These are phyloP conservation scores for Lutjanus erythropterus DNA, from an alignment of 2,113 vertebrate species.

Conservation along the genomic window DNA sequence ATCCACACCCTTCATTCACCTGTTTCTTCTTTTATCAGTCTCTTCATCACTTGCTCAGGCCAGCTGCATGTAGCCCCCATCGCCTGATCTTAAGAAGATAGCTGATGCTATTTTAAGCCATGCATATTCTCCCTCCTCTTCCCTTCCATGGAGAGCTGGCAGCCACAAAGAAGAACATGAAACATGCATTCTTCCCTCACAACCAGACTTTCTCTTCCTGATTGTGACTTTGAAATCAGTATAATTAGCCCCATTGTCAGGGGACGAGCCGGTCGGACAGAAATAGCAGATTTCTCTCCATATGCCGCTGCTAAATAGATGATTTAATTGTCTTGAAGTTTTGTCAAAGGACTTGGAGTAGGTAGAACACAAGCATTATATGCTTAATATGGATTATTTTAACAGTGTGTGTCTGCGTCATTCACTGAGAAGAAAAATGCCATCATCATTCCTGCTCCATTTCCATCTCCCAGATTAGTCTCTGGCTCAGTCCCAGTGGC, in stretches of 20 bases:
- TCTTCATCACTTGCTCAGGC: conserved; percentile 46
- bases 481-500: conserved; percentile 2
- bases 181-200: conserved; percentile 67
- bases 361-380: background rate
- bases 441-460: background rate
- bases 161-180: conserved; percentile 71
- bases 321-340: conserved; percentile 65
- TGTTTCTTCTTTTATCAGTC: conserved; percentile 57
- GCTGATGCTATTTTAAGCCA: conserved; percentile 81
- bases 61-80: conserved; percentile 54
- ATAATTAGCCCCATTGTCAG: conserved; percentile 73
- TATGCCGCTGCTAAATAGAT: conserved; percentile 63
- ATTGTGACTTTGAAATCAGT: conserved; percentile 78
- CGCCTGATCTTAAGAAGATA: conserved; percentile 73
- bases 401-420: conserved; percentile 21
- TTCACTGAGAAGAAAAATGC: conserved; percentile 25
- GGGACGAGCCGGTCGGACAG: conserved; percentile 60
- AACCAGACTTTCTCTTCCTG: conserved; percentile 60
- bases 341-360: conserved; percentile 40
- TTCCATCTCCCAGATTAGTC: conserved; percentile 24
- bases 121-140: conserved; percentile 57
- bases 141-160: conserved; percentile 51
- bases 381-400: background rate
- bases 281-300: conserved; percentile 67
- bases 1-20: conserved; percentile 29